These are phyloP conservation scores for Magallana gigas DNA, from an alignment of 1,140 invertebrate species.

Conservation along the genomic window DNA sequence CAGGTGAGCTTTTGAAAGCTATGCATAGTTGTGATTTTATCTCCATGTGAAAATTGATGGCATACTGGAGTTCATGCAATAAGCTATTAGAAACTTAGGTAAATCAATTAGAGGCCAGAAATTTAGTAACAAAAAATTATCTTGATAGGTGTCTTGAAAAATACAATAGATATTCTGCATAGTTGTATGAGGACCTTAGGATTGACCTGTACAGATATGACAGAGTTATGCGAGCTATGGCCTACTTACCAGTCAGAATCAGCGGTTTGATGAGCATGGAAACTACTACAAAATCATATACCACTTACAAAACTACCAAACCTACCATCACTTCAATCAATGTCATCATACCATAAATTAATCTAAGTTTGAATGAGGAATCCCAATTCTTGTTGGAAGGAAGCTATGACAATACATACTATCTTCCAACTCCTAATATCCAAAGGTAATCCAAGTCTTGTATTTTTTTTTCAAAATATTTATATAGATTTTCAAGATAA, in stretches of 20 bases:
- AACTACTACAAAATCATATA: slow-evolving; percentile 22
- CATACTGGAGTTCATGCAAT: background rate
- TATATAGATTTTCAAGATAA: too few relatives aligned
- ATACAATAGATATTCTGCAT: background rate
- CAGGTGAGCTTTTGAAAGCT: background rate
- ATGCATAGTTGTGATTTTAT: background rate
- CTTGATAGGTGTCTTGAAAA: slow-evolving; percentile 16
- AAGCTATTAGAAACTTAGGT: background rate
- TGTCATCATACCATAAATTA: too few relatives aligned
- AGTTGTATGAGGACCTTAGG: background rate
- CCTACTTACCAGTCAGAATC: slow-evolving; percentile 33
- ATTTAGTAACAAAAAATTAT: background rate
- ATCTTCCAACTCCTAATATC: too few relatives aligned
- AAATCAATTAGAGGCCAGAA: background rate
- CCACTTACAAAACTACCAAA: background rate
- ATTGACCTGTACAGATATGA: background rate
- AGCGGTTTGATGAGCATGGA: background rate
- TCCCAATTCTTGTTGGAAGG: too few relatives aligned
- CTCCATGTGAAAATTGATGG: background rate
- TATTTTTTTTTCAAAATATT: too few relatives aligned
- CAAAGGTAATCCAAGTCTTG: too few relatives aligned
- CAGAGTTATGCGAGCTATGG: background rate
- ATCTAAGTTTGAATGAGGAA: too few relatives aligned
- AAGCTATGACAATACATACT: too few relatives aligned
- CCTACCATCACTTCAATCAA: too few relatives aligned